Evolutionary conservation across 35 echinoderm and acorn worm genomes (phyloP).

Genomic region (Chiridota heheva): DNA sequence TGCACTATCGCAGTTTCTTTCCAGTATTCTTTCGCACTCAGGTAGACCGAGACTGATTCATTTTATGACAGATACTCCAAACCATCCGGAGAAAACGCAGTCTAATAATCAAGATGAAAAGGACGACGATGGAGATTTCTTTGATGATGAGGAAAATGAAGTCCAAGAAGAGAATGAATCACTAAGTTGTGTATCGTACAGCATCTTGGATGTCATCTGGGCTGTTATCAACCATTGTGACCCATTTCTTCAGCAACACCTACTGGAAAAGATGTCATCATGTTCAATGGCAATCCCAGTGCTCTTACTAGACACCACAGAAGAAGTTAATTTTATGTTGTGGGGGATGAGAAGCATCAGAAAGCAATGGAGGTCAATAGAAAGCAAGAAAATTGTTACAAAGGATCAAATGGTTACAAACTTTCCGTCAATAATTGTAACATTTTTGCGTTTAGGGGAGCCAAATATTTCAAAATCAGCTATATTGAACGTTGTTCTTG

Average conservation of each 20-base stretch:
- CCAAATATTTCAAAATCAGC: conserved; percentile 6
- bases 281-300: conserved; percentile 22
- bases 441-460: conserved; percentile 19
- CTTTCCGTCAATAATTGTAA: conserved; percentile 1
- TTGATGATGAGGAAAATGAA: no score
- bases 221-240: no score
- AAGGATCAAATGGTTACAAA: conserved; percentile 15
- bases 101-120: no score
- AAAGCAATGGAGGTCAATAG: conserved; percentile 28
- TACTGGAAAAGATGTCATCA: conserved; percentile 14
- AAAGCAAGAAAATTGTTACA: background rate
- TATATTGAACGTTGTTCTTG: conserved; percentile 11
- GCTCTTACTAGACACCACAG: background rate
- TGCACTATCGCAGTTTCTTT: no score
- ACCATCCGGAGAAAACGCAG: no score
- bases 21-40: no score
- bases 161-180: no score
- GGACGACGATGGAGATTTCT: no score
- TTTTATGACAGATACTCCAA: no score
- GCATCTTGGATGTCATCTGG: no score
- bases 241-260: conserved; percentile 19
- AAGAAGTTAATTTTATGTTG: background rate
- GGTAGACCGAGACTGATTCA: no score
- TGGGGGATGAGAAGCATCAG: conserved; percentile 16
- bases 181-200: no score